A percentile compares a stretch with the other conserved stretches of the same genome.
These are phyloP conservation scores for Rhabdomys dilectus DNA, from an alignment of 2,113 vertebrate species.

Conservation along the genomic window DNA sequence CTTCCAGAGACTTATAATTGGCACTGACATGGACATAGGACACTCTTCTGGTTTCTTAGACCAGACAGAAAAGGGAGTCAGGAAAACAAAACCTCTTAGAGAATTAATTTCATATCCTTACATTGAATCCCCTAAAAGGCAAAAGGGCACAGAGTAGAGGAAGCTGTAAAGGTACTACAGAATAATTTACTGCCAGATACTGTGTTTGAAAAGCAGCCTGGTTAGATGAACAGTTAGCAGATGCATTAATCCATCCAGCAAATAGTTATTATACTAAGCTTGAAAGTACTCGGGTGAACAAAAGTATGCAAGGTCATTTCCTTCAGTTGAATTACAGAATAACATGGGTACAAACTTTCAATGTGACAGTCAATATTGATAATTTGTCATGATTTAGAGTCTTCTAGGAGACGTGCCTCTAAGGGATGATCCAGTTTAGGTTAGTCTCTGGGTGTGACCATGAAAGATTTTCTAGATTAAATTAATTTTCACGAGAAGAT, in stretches of 20 bases:
- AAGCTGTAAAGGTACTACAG: not conserved
- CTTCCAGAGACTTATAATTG: slow-evolving; percentile 45
- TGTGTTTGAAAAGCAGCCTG: slow-evolving; percentile 30
- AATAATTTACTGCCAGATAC: slow-evolving; percentile 35
- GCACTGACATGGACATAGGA: not conserved
- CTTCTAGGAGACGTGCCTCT: not conserved
- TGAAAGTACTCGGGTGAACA: not conserved
- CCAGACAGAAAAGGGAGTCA: not conserved
- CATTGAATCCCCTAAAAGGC: not conserved
- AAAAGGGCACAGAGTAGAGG: slow-evolving; percentile 1
- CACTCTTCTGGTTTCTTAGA: slow-evolving; percentile 44
- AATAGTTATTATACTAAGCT: slow-evolving; percentile 42
- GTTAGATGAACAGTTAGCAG: slow-evolving; percentile 49
- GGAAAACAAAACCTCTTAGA: not conserved
- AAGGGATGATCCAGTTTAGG: too few relatives aligned
- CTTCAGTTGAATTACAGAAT: not conserved
- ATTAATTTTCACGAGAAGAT: not conserved
- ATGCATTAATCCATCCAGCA: slow-evolving; percentile 14
- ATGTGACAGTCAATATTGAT: not conserved
- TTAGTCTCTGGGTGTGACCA: not conserved
- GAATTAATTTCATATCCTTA: slow-evolving; percentile 39
- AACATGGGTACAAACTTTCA: not conserved
- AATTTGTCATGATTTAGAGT: not conserved
- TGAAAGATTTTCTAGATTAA: not conserved
- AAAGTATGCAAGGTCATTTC: slow-evolving; percentile 18